Evolutionary conservation across 2,113 vertebrate species (phyloP), one percentile per base, ranked within the genome.

Genomic region (Platysternon megacephalum): DNA sequence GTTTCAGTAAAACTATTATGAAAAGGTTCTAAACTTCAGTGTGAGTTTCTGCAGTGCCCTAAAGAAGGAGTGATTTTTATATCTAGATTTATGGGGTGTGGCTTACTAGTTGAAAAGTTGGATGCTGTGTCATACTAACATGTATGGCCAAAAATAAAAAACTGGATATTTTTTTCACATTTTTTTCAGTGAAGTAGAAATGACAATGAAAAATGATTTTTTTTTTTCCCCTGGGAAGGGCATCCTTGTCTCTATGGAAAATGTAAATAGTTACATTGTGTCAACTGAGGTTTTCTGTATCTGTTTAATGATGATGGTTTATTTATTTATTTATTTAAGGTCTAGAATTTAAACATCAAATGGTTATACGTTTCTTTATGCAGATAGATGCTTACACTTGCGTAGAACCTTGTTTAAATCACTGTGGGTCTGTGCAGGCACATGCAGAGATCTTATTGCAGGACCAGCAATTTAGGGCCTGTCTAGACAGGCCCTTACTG

Each of bases 171-270:
- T 79, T 79, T 79, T 79, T 46, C 9, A 19, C 32, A 11, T 35
- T 5, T 35, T 35, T 51, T 16, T 84, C n/a, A 11, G 21, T 86
- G 19, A 44, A 87, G 85, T 26, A 55, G 35, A 84, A n/a, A 26
- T 9, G 48, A 82, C 0, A 0, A 1, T 79, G 32, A 68, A 24
- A 1, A 0, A 0, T 11, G n/a, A 53, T 42, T 32, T 14, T 32
- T 1, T 82, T 26, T 51, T 85, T 83, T 5, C 4, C 49, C 21
- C 8, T 53, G 22, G 56, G 65, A 61, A 53, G 32, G 0, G 0
- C 61, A 3, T 9, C 2, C 0, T 51, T 79, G 2, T 55, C 3
- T 5, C 1, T 22, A 3, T 55, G 51, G 56, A 26, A 92, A 35
- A 6, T 0, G 0, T 9, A 13, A 22, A 51, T 16, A 1, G 14